Conservation (phyloP, 2,888 invertebrate species). For the Mythimna vitellina region DNA sequence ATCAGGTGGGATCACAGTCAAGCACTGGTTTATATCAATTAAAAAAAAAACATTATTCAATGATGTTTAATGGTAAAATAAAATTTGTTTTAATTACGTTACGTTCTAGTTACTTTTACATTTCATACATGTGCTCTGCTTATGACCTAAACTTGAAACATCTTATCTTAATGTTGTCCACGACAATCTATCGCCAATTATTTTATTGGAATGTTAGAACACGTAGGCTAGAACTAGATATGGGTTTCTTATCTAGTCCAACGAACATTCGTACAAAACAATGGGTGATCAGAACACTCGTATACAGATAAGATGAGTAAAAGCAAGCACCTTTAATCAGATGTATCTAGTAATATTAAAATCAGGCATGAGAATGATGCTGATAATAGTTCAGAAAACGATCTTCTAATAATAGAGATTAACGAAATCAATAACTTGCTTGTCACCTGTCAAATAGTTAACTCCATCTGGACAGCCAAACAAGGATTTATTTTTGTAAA, state of each 20-base stretch:
- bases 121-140: neutral
- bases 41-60: too few species aligned
- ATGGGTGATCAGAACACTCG: slow-evolving; percentile 27
- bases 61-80: neutral
- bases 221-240: slow-evolving; percentile 11
- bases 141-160: neutral
- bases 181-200: slow-evolving; percentile 8
- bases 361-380: neutral
- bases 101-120: neutral
- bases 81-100: too few species aligned
- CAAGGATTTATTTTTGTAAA: slow-evolving; percentile 68
- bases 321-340: neutral
- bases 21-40: too few species aligned
- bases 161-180: slow-evolving; percentile 2
- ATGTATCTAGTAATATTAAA: neutral
- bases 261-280: slow-evolving; percentile 37
- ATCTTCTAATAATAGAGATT: slow-evolving; percentile 47
- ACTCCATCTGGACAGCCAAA: slow-evolving; percentile 58
- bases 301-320: slow-evolving; percentile 24
- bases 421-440: slow-evolving; percentile 47
- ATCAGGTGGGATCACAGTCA: too few species aligned
- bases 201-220: slow-evolving; percentile 25
- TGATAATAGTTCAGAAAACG: neutral
- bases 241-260: slow-evolving; percentile 27
- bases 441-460: slow-evolving; percentile 60